Conservation (phyloP, 2,113 vertebrate species). For the Gallinago undulata region DNA sequence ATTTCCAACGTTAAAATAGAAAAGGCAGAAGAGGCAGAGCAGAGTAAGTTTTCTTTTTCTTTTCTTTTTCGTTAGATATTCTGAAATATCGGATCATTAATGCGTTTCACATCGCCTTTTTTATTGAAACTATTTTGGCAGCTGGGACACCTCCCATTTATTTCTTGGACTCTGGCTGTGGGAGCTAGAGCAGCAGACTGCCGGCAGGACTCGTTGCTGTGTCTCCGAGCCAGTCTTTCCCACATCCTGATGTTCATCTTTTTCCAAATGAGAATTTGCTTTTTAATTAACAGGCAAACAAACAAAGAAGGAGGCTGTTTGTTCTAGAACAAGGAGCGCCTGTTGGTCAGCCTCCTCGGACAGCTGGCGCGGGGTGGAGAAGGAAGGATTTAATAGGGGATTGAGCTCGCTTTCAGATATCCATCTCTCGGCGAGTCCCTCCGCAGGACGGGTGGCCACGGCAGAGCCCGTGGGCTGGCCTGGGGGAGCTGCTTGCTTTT, state of each 20-base stretch:
- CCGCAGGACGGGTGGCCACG: fast-evolving
- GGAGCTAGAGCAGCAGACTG: constrained; percentile 28
- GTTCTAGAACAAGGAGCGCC: constrained; percentile 11
- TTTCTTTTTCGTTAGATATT: neutral
- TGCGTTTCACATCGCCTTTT: neutral
- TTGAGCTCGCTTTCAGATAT: neutral
- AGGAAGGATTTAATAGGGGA: neutral
- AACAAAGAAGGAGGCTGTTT: constrained; percentile 37
- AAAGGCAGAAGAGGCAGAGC: constrained; percentile 40
- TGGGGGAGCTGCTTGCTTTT: neutral
- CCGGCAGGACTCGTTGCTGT: neutral
- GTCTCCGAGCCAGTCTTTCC: constrained; percentile 15
- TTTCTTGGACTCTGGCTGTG: neutral
- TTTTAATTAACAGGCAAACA: constrained; percentile 54
- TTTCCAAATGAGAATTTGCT: constrained; percentile 48
- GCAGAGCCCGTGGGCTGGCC: neutral
- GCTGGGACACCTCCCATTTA: neutral
- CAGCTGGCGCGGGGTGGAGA: constrained; percentile 6
- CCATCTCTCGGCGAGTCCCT: neutral
- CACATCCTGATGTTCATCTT: neutral
- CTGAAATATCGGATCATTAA: constrained; percentile 11
- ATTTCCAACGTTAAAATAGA: constrained; percentile 41
- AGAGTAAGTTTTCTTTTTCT: neutral
- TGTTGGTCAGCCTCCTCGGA: constrained; percentile 12
- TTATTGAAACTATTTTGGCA: neutral